Percentiles rank a stretch among this genome's conserved stretches.
Evolutionary conservation across 1,140 invertebrate genomes (phyloP).

Genomic region (Epicauta chinensis): DNA sequence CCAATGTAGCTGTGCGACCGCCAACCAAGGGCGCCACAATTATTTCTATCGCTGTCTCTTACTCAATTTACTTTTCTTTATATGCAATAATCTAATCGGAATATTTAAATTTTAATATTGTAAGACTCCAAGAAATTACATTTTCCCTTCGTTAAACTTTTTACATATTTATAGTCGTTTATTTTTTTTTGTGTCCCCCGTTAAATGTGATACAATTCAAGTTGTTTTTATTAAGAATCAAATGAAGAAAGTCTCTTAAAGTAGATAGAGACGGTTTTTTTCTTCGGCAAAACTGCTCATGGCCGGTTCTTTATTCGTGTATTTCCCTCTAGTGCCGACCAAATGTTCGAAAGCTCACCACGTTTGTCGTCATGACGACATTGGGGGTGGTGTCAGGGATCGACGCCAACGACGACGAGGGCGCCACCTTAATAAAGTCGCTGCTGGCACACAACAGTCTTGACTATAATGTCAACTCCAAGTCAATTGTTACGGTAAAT

Average conservation of each 20-base stretch:
- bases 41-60: background rate
- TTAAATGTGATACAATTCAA: background rate
- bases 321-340: slow-evolving; percentile 9
- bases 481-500: slow-evolving; percentile 22
- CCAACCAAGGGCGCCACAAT: slow-evolving; percentile 7
- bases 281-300: background rate
- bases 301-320: slow-evolving; percentile 10
- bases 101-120: too few relatives aligned
- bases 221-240: background rate
- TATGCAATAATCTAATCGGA: too few relatives aligned
- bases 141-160: too few relatives aligned
- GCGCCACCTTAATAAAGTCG: slow-evolving; percentile 19
- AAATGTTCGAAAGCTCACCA: slow-evolving; percentile 12
- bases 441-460: slow-evolving; percentile 10
- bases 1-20: slow-evolving; percentile 7
- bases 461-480: slow-evolving; percentile 21
- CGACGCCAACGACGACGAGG: background rate
- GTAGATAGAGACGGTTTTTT: background rate
- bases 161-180: too few relatives aligned
- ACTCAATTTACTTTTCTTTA: too few relatives aligned
- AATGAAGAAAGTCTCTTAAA: slow-evolving; percentile 1
- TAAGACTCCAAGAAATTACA: too few relatives aligned
- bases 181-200: background rate
- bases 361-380: slow-evolving; percentile 11
- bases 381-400: slow-evolving; percentile 6